These are phyloP conservation scores for Helicoverpa armigera DNA, from an alignment of 1,140 invertebrate species.

Conservation along the genomic window DNA sequence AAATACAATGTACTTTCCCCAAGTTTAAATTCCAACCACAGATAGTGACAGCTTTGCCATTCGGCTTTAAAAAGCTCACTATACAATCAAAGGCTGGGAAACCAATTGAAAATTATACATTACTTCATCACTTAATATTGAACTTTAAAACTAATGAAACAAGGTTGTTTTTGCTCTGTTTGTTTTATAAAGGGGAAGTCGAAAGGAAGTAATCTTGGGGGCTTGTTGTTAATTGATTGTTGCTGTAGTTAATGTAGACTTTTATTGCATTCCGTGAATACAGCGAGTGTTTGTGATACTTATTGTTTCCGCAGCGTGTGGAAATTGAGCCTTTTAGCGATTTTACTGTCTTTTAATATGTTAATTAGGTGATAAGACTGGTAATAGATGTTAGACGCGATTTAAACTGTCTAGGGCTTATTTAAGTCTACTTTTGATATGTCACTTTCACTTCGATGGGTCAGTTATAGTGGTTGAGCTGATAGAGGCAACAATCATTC, in stretches of 20 bases:
- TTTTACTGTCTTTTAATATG: background rate
- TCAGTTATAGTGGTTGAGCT: too few species aligned
- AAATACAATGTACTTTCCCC: background rate
- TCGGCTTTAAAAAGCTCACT: constrained; percentile 39
- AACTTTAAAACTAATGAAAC: background rate
- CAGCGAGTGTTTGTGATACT: constrained; percentile 13
- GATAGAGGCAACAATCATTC: too few species aligned
- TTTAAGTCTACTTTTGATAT: too few species aligned
- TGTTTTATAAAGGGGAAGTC: background rate
- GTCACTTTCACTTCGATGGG: too few species aligned
- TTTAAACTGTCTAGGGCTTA: too few species aligned
- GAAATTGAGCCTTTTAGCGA: constrained; percentile 30
- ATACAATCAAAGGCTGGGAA: constrained; percentile 28
- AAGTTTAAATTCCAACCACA: constrained; percentile 5
- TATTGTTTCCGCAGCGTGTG: constrained; percentile 37
- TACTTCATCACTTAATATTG: background rate
- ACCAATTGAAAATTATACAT: constrained; percentile 42
- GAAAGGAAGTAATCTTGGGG: constrained; percentile 49
- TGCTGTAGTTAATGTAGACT: constrained; percentile 51
- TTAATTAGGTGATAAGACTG: background rate
- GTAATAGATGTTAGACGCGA: background rate
- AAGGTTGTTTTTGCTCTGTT: constrained; percentile 19
- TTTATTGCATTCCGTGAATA: constrained; percentile 46
- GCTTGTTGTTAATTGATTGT: constrained; percentile 54
- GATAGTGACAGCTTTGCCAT: constrained; percentile 36